Evolutionary conservation across 2,888 invertebrate species (phyloP), one percentile per base, ranked within the genome.

Genomic region (Maniola hyperantus): DNA sequence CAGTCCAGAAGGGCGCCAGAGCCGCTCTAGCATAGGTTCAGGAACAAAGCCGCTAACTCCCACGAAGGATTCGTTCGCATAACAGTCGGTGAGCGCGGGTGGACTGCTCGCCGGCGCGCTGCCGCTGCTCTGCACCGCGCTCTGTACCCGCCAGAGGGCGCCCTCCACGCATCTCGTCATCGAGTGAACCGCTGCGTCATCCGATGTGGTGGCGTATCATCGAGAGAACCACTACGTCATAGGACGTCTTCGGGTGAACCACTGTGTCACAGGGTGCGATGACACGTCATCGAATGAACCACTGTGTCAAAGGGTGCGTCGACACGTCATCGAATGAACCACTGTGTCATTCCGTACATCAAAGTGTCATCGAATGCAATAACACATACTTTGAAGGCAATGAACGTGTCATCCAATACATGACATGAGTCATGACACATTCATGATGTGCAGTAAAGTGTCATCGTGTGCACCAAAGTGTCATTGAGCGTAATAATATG

Each of bases 21-120:
- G 89, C 71, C 88, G 92, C 18, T 79, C 87, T 1, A 90, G 90
- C 77, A 79, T 74, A 5, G 78, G 85, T 20, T 89, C 90, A 7
- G 73, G 76, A 34, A 83, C 85, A 65, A 89, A 91, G 83, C 87
- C 83, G 57, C 71, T 81, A 65, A 88, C 85, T 51, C 91, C 91
- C 7, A 82, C 80, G 1, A 88, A 88, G 76, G 92, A 92, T 67
- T 85, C 91, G 77, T 85, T 80, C 82, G 92, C 92, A 84, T 91
- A 91, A 89, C 91, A 79, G 73, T 79, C 87, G 79, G 80, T 76
- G 70, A 67, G 82, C 77, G 83, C 83, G 81, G 87, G 84, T 67
- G 85, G 89, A 67, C 76, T 86, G 20, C 84, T 89, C 65, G 77
- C 84, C 71, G 77, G 82, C 77, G 90, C 90, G 15, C 76, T 91